Evolutionary conservation across 2,888 invertebrate genomes (phyloP), one percentile per base, ranked within the genome.

Genomic region (Cephonodes hylas): DNA sequence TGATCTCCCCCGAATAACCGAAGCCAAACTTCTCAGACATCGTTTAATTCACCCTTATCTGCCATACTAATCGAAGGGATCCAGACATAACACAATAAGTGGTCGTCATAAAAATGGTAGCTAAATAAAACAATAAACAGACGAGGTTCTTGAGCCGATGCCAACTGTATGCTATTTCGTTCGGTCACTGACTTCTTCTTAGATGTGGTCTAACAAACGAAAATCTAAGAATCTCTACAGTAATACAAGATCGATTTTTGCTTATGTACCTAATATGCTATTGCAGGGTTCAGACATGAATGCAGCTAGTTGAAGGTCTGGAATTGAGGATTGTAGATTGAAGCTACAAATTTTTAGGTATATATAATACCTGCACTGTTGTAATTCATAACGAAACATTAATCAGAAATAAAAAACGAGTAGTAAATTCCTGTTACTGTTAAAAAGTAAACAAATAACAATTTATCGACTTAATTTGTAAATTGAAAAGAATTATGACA

Each of bases 181-280:
- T 18, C 53, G 31, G 53, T 31, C 53, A 53, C 18, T 31, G 53
- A 53, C 53, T 53, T 10, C 27, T n/a, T 13, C 38, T 31, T 18
- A 18, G 53, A 53, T 53, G 31, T 31, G 31, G 48, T 48, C 25
- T 48, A 48, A 48, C 15, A 48, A 48, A 48, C 25, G 48, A 48
- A 27, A 27, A 27, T 48, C 15, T 8, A 3, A 22, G 45, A 22
- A 48, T 25, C 15, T 27, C 15, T 48, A 25, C 15, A n/a, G 15
- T 15, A 27, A 48, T 15, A 15, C 44, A 20, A 44, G 20, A 38
- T 38, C 38, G 38, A 38, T 38, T 38, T n/a, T 13, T 38, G 13
- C 13, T 38, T n/a, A 38, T 38, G 38, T n/a, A 38, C 13, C n/a
- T 38, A 38, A 38, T 38, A 13, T 2, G n/a, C n/a, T 38, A 38